These are phyloP conservation scores for Dione juno DNA, from an alignment of 2,888 invertebrate species.

Conservation along the genomic window DNA sequence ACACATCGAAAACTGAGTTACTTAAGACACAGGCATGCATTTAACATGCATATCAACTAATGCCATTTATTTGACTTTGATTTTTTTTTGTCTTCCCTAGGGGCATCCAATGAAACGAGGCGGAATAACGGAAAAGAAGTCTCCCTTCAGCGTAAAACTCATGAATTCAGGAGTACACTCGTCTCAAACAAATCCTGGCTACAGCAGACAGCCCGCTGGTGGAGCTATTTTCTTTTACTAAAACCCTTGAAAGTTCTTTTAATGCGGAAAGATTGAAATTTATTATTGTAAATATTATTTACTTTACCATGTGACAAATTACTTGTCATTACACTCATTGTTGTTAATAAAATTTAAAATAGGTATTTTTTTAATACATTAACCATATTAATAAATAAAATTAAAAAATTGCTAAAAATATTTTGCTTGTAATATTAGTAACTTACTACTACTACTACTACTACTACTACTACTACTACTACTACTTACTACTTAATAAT, in stretches of 20 bases:
- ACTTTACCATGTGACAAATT: not conserved
- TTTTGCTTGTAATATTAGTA: too few relatives aligned
- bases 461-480: too few relatives aligned
- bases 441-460: too few relatives aligned
- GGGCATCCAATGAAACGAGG: slow-evolving; percentile 84
- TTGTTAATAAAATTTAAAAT: not conserved
- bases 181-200: slow-evolving; percentile 91
- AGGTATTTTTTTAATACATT: too few relatives aligned
- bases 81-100: slow-evolving; percentile 57
- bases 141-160: slow-evolving; percentile 89
- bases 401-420: too few relatives aligned
- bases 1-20: too few relatives aligned
- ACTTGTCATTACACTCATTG: not conserved
- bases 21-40: slow-evolving; percentile 13
- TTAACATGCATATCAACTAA: too few relatives aligned
- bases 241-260: not conserved
- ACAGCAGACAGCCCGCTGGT: slow-evolving; percentile 89
- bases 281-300: not conserved
- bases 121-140: slow-evolving; percentile 85
- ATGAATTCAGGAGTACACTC: slow-evolving; percentile 92
- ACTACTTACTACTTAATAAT: too few relatives aligned
- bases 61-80: too few relatives aligned
- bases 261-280: not conserved
- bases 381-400: too few relatives aligned
- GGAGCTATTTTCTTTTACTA: slow-evolving; percentile 89